Evolutionary conservation across 2,113 vertebrate species (phyloP), one percentile per base, ranked within the genome.

Genomic region (Alces alces): DNA sequence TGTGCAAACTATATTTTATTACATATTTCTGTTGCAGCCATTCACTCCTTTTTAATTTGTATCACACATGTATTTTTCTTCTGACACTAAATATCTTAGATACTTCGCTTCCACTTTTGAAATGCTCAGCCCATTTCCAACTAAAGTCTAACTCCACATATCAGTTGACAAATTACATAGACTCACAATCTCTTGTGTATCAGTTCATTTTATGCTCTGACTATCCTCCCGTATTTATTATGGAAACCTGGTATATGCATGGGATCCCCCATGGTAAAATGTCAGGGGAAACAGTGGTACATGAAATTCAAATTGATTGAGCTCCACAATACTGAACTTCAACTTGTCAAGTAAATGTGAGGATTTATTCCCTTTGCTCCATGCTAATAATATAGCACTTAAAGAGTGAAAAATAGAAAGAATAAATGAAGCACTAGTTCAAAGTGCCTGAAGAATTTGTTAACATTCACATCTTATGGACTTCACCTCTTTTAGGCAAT

Each of bases 341-440:
- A 86, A 45, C 61, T 93, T 94, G 86, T 91, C 70, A 84, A 61
- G 64, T 36, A 95, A 87, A 90, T 47, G 33, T 84, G n/a, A 92
- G n/a, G 47, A 94, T 95, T 95, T 94, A 92, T 89, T 94, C n/a
- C 54, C 89, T 96, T 70, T 93, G 25, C 21, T 58, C 39, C 17
- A 36, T 89, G 79, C 6, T 96, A 97, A 89, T 95, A 83, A 54
- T 58, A 54, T 15, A 82, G 2, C 43, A 91, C 52, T 76, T 89
- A 87, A 23, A 11, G n/a, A 85, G 27, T 91, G 36, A 85, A 52
- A 91, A 97, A 47, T 73, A 92, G 23, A 79, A 94, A 78, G 11
- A 95, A 95, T 90, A 93, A 92, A 70, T 93, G 23, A 96, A 96
- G 54, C 55, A 43, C 36, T 21, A 70, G 36, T 84, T 95, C 47